Conservation (phyloP, 1,140 invertebrate genomes). For the Drosophila pruinosa region DNA sequence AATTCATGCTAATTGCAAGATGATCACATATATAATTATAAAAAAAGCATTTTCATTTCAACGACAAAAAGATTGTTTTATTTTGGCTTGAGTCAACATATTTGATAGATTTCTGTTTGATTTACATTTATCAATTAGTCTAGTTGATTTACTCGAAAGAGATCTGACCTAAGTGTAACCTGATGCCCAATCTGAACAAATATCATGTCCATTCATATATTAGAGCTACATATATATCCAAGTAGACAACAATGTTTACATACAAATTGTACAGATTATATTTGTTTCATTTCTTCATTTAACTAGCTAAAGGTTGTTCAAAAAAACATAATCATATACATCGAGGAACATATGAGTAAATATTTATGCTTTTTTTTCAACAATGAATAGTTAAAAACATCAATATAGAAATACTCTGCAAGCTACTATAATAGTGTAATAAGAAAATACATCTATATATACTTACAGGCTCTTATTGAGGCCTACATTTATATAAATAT, state of each 20-base stretch:
- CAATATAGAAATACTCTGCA: conserved; percentile 24
- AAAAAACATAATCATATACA: neutral
- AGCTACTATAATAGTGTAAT: conserved; percentile 5
- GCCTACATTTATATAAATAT: neutral
- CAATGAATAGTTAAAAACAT: conserved; percentile 22
- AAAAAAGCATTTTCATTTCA: neutral
- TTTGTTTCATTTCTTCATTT: neutral
- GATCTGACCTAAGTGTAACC: too few relatives aligned
- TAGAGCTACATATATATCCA: neutral
- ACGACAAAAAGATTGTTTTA: neutral
- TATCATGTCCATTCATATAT: neutral
- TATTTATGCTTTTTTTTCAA: conserved; percentile 23
- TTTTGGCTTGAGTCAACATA: neutral
- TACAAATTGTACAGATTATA: neutral
- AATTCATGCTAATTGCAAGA: neutral
- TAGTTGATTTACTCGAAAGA: too few relatives aligned
- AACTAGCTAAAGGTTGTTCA: neutral
- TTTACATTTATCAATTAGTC: too few relatives aligned
- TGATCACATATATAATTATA: neutral
- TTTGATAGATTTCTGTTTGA: neutral
- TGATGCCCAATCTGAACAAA: neutral
- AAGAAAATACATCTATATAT: neutral
- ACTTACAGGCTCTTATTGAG: neutral
- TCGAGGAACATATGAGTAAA: neutral
- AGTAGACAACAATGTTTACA: neutral